Base-by-base conservation (phyloP, 2,113 vertebrate species). In the Emydura subglobosa region DNA sequence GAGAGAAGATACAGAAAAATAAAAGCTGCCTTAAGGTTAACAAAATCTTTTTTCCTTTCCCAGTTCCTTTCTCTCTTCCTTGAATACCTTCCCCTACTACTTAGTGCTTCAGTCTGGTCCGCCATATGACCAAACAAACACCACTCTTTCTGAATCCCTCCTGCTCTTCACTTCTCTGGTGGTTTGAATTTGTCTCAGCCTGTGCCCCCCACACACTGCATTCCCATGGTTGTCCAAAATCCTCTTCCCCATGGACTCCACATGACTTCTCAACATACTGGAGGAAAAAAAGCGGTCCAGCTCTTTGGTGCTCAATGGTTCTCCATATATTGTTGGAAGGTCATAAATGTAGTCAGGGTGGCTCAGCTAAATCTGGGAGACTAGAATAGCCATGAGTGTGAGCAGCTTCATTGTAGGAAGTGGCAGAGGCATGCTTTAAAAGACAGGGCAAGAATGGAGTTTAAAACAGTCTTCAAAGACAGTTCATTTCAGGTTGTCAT, bases 11-110 rank as follows among this genome's bases (percentile, higher is more conserved):
- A 87, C 59, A 92, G 88, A 84, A 91, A 94, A 93, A 83, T 68
- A 85, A 94, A 94, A 82, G 51, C 57, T 96, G 90, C 50, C 85
- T 91, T 57, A 59, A n/a, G 90, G 50, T 55, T 95, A 80, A 84
- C 92, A 84, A 86, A 91, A 86, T 92, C 17, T 68, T 39, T 42
- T 5, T 0, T 83, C 89, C 91, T 91, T 86, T 1, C 7, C 29
- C 53, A 72, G 12, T 79, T 82, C n/a, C 80, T 96, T 93, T 44
- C 5, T 83, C 84, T 57, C 5, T 86, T 95, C 61, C 53, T 24
- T 82, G 39, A 90, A 87, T 87, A 16, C 39, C 25, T 55, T 86
- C 88, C 92, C 90, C 59, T 90, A 39, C 49, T 87, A 6, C 24
- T 72, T 90, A 34, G 14, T 95, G 86, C 39, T 78, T 86, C 44